Evolutionary conservation across 2,888 invertebrate species (phyloP), one percentile per base, ranked within the genome.

Genomic region (Perithous albicinctus): DNA sequence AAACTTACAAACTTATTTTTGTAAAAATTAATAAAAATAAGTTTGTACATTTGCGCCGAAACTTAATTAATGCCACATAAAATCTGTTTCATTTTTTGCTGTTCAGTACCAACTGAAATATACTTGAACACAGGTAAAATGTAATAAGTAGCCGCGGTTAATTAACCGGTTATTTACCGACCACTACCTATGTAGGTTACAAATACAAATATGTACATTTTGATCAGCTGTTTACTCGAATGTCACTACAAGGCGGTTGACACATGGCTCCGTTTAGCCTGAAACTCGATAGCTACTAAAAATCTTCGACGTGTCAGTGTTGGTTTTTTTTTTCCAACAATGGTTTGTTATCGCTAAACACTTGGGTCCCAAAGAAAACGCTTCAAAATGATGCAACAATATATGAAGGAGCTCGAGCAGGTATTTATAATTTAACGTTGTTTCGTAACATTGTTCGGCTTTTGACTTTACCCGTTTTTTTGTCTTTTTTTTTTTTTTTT

Each of bases 391-490:
- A 96, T 96, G 94, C 95, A 97, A 94, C 97, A 97, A 94, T 97
- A 97, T 90, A 95, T 97, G 94, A 97, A 97, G 93, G 97, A 97
- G 91, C 94, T 97, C 76, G 97, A 97, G 90, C 97, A 97, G 94
- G 97, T 97, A 93, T 59, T 67, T 51, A n/a, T n/a, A 5, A 29
- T 63, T 43, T 10, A 23, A 29, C 20, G 38, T 15, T 10, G 4
- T 63, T 63, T 63, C 35, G 12, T 23, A 32, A 59, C 0, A 32
- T 59, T 1, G 15, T 35, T 59, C 18, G 18, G 18, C 12, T 18
- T 0, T 18, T 18, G 59, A 35, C 1, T 2, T n/a, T n/a, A n/a
- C n/a, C n/a, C n/a, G n/a, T n/a, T n/a, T n/a, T n/a, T n/a, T n/a
- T n/a, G n/a, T n/a, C n/a, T n/a, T n/a, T n/a, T n/a, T 29, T 54